These are phyloP conservation scores for Umimayanthus kanabou DNA, from an alignment of 92 coral and sea anemone genomes.

Conservation along the genomic window DNA sequence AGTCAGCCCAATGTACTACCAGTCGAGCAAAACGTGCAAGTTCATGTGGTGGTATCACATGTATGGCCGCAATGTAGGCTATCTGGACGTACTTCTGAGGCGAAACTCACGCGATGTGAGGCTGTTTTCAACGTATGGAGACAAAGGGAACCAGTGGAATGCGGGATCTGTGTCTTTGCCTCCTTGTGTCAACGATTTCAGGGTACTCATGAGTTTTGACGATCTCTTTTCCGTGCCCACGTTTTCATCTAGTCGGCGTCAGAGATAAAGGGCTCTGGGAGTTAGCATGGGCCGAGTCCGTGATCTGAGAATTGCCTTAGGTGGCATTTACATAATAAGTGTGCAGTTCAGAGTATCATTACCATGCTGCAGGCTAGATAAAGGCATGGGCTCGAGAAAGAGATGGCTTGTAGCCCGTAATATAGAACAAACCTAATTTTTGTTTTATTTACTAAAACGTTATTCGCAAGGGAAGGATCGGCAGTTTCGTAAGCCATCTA, in stretches of 20 bases:
- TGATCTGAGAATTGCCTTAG: background rate
- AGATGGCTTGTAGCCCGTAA: too few species aligned
- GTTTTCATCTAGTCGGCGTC: background rate
- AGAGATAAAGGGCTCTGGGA: too few species aligned
- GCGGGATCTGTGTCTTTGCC: slow-evolving; percentile 74
- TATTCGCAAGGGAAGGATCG: too few species aligned
- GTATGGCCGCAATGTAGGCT: slow-evolving; percentile 79
- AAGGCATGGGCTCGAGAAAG: too few species aligned
- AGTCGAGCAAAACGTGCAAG: slow-evolving; percentile 80
- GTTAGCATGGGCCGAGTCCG: background rate
- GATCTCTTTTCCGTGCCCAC: background rate
- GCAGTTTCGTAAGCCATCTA: too few species aligned
- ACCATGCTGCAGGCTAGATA: too few species aligned
- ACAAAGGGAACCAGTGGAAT: slow-evolving; percentile 72
- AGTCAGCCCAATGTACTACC: slow-evolving; percentile 83
- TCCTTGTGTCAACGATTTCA: slow-evolving; percentile 84
- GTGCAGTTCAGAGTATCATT: too few species aligned
- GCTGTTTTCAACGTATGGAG: slow-evolving; percentile 55
- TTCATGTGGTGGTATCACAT: slow-evolving; percentile 97
- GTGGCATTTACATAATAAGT: too few species aligned
- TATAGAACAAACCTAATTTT: too few species aligned
- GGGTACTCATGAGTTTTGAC: slow-evolving; percentile 52
- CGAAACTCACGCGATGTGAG: slow-evolving; percentile 72
- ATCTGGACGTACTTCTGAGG: slow-evolving; percentile 69
- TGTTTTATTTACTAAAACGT: too few species aligned